Percentiles rank a stretch among this genome's conserved stretches.
Evolutionary conservation across 2,797 vertebrate genomes (phyloP).

Genomic region (Acropternis orthonyx): DNA sequence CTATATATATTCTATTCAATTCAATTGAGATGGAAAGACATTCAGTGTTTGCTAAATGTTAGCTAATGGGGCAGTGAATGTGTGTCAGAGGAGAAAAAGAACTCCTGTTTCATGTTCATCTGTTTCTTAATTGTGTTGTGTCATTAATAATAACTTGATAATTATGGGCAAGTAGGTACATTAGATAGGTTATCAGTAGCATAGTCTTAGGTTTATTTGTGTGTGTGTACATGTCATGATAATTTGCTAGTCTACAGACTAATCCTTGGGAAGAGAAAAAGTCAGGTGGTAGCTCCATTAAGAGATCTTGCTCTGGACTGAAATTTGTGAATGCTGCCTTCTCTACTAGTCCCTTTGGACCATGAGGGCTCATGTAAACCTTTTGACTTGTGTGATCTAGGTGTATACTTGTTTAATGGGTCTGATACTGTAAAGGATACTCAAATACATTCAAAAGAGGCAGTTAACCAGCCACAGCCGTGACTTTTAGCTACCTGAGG

Average conservation of each 20-base stretch:
- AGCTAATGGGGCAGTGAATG: not conserved
- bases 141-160: not conserved
- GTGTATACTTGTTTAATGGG: not conserved
- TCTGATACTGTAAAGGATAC: not conserved
- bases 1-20: not conserved
- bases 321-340: not conserved
- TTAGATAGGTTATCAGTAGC: not conserved
- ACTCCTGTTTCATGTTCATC: not conserved
- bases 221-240: not conserved
- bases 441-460: not conserved
- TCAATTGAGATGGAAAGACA: not conserved
- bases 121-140: not conserved
- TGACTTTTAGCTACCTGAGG: not conserved
- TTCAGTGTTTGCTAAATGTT: not conserved
- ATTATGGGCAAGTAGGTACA: not conserved
- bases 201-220: not conserved
- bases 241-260: not conserved
- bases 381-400: not conserved
- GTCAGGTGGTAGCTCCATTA: rapidly evolving
- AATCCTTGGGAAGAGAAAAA: not conserved
- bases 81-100: not conserved
- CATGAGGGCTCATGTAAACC: not conserved
- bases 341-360: not conserved
- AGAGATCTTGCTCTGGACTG: not conserved
- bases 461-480: not conserved